These are phyloP conservation scores for Clivina fossor DNA, from an alignment of 2,888 invertebrate species.

Conservation along the genomic window DNA sequence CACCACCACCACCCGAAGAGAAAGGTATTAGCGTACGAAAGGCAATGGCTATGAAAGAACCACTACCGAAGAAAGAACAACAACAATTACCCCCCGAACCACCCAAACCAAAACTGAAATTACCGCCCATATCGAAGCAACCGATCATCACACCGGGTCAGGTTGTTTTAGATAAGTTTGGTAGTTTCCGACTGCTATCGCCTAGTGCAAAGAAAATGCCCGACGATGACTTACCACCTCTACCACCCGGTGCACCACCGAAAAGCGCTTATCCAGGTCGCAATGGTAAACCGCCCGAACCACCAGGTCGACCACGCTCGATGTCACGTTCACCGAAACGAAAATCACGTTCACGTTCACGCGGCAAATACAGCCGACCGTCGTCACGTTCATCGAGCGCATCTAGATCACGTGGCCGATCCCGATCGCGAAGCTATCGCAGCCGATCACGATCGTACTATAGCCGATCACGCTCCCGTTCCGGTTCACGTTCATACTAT, in stretches of 20 bases:
- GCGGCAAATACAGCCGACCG: conserved; percentile 54
- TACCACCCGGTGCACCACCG: conserved; percentile 59
- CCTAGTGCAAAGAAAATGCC: conserved; percentile 52
- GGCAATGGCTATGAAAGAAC: conserved; percentile 65
- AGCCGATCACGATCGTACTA: conserved; percentile 62
- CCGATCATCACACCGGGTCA: conserved; percentile 55
- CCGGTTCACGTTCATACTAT: conserved; percentile 54
- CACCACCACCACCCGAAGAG: conserved; percentile 54
- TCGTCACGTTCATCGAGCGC: conserved; percentile 45
- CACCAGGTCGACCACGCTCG: conserved; percentile 54
- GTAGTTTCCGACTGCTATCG: conserved; percentile 66
- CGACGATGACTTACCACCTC: conserved; percentile 52
- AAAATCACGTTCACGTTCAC: conserved; percentile 67
- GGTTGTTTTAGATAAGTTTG: conserved; percentile 73
- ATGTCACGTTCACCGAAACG: conserved; percentile 64
- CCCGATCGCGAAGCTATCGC: conserved; percentile 58
- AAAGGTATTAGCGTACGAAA: conserved; percentile 63
- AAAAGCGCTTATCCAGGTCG: conserved; percentile 55
- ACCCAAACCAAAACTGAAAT: conserved; percentile 44
- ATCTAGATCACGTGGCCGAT: conserved; percentile 51
- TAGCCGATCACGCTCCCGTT: conserved; percentile 57
- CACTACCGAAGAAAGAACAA: conserved; percentile 57
- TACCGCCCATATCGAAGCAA: conserved; percentile 43
- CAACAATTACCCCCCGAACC: conserved; percentile 48
- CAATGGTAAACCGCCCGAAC: conserved; percentile 52